phyloP scores from a whole-genome alignment of 2,113 vertebrate species.

The Bubalus kerabau region DNA sequence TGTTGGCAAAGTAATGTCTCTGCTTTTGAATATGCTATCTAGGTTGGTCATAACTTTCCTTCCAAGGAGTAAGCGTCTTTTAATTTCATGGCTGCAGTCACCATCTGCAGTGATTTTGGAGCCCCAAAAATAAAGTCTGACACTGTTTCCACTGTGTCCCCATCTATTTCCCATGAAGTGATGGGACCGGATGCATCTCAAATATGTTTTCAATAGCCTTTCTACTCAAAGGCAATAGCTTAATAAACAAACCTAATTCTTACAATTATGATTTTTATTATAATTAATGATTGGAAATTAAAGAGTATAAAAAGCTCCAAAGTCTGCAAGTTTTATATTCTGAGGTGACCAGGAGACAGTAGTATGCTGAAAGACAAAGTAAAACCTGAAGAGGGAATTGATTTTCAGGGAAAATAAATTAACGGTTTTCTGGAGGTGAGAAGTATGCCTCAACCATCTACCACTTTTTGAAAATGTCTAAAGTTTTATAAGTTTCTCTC shows the following conservation, averaged over 20 bases:
- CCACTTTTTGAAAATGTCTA: neutral
- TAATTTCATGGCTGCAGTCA: no score
- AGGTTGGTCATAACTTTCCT: no score
- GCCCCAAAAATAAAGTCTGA: no score
- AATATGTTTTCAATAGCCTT: neutral
- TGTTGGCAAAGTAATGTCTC: no score
- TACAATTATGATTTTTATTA: neutral
- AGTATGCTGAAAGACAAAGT: neutral
- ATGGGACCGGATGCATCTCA: neutral
- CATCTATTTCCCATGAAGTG: no score
- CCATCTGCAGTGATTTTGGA: no score
- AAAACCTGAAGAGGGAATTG: neutral
- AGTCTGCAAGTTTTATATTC: neutral
- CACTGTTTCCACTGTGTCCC: no score
- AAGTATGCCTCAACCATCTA: neutral
- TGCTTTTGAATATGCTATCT: no score
- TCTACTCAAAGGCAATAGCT: neutral
- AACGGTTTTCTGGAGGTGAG: neutral
- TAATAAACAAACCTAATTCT: neutral
- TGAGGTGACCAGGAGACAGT: neutral
- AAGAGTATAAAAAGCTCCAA: neutral
- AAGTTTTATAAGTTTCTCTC: neutral
- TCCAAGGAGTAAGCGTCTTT: no score
- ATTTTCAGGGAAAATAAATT: neutral
- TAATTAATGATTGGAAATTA: neutral